A percentile compares a stretch with the other conserved stretches of the same genome.
These are phyloP conservation scores for Mastacembelus armatus DNA, from an alignment of 2,797 vertebrate genomes.

Conservation along the genomic window DNA sequence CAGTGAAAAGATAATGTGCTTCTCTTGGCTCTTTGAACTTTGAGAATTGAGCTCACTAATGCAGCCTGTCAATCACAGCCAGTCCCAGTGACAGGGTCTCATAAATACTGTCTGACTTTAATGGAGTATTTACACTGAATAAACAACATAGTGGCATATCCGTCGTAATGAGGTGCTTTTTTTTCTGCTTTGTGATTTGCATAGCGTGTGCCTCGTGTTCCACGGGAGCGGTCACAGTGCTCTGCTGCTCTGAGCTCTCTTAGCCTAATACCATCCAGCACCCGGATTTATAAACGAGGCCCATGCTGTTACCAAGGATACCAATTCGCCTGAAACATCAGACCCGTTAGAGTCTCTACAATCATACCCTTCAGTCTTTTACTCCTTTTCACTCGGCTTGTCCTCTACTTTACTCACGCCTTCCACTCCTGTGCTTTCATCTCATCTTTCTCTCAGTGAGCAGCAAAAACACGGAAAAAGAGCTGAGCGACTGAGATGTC, in stretches of 20 bases:
- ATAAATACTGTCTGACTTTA: constrained; percentile 25
- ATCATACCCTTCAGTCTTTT: constrained; percentile 64
- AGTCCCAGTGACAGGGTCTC: constrained; percentile 1
- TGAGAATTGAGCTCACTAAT: constrained; percentile 20
- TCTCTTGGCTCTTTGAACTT: constrained; percentile 37
- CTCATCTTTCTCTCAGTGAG: constrained; percentile 37
- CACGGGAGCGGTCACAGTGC: constrained; percentile 43
- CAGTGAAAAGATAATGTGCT: constrained; percentile 37
- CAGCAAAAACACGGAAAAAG: constrained; percentile 35
- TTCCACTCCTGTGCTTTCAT: constrained; percentile 58
- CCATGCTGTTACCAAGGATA: constrained; percentile 86
- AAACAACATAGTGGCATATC: constrained; percentile 14
- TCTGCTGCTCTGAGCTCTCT: constrained; percentile 45
- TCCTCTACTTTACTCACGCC: constrained; percentile 50
- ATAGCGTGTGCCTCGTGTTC: constrained; percentile 28
- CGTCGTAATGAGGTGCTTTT: constrained; percentile 34
- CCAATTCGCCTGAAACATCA: constrained; percentile 77
- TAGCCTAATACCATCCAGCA: constrained; percentile 71
- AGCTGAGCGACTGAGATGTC: constrained; percentile 26
- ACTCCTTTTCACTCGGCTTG: constrained; percentile 57
- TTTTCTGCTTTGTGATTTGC: constrained; percentile 25
- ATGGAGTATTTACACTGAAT: constrained; percentile 37
- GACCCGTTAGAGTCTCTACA: constrained; percentile 70
- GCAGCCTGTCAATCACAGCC: constrained; percentile 34
- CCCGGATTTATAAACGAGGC: constrained; percentile 81